Evolutionary conservation across 2,797 vertebrate species (phyloP), one percentile per base, ranked within the genome.

Genomic region (Ctenopoma multispine): DNA sequence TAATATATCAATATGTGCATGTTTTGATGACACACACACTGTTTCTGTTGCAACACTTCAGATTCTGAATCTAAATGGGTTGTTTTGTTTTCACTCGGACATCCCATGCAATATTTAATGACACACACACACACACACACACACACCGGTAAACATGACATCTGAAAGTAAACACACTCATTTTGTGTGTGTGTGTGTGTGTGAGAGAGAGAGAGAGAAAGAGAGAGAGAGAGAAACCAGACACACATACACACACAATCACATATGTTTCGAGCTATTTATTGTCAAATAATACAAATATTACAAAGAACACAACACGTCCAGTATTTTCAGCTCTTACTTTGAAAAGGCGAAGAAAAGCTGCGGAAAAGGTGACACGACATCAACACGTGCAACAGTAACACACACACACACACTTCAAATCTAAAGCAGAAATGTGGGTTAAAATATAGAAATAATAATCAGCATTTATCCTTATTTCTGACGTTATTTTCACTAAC

Each of bases 111-210:
- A 64, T 60, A 67, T 67, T 72, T 48, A 79, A 41, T 27, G 18
- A 38, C 62, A 67, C 63, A 67, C 61, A 66, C 36, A 61, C 63
- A 68, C 58, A 63, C 43, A 63, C 49, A 66, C 50, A 63, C 49
- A 69, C 60, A 63, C 53, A 69, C 14, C 15, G 7, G 14, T 44
- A 1, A 34, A 57, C 47, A 43, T 60, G 68, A 27, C 59, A 23
- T 7, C 12, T 69, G 41, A 58, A 53, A 64, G 40, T 27, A 18
- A 31, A 74, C 21, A 14, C 51, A 38, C 43, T 65, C 34, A 31
- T 18, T 67, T 47, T 24, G 59, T 27, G 27, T 46, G 38, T 58
- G 41, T 20, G 55, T 31, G 55, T 34, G 56, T 61, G 69, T 4
- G 27, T 4, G 27, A 4, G 27, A 29, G 27, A 29, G 27, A 29